Evolutionary conservation across 2,113 vertebrate species (phyloP).

Genomic region (Protobothrops flavoviridis): DNA sequence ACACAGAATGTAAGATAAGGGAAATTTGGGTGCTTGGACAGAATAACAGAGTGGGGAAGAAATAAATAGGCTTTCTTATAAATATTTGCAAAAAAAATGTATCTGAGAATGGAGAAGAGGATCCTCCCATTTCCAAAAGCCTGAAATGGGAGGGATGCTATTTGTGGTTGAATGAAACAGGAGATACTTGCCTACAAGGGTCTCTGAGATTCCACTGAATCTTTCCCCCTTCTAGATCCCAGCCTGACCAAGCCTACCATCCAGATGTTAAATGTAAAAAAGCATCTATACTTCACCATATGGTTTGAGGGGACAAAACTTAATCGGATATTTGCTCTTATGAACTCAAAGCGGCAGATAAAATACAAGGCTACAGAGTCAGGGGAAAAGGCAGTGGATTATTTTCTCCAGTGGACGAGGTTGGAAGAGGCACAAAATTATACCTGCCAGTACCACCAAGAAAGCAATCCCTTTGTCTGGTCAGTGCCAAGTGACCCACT

Average conservation of each 20-base stretch:
- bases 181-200: neutral
- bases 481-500: neutral
- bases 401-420: accelerated
- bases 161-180: neutral
- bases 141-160: neutral
- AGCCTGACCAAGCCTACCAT: neutral
- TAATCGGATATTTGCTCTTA: neutral
- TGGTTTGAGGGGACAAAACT: neutral
- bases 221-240: neutral
- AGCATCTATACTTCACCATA: accelerated
- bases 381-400: neutral
- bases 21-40: neutral
- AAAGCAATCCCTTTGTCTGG: accelerated
- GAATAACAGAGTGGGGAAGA: neutral
- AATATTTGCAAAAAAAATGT: neutral
- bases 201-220: neutral
- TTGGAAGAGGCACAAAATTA: neutral
- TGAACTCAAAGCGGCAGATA: neutral
- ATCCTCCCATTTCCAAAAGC: neutral
- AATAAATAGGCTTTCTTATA: neutral
- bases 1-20: neutral
- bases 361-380: neutral
- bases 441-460: neutral
- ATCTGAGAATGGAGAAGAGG: neutral
- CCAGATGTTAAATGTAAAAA: accelerated